These are phyloP conservation scores for Myanophis thanlyinensis DNA, from an alignment of 2,113 vertebrate genomes.

Conservation along the genomic window DNA sequence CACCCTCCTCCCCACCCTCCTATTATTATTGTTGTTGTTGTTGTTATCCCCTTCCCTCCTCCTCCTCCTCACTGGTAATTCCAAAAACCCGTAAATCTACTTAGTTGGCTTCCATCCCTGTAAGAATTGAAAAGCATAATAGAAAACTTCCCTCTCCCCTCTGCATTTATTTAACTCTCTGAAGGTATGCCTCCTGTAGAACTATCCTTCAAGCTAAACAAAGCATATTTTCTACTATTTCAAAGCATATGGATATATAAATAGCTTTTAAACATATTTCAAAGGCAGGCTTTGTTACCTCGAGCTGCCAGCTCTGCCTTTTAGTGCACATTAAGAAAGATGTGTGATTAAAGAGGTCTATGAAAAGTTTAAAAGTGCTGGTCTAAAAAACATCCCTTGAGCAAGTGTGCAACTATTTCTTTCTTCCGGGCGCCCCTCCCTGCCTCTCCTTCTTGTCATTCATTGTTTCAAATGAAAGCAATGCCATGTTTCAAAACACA, in stretches of 20 bases:
- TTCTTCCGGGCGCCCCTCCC: too few species aligned
- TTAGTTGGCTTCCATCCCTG: conserved; percentile 48
- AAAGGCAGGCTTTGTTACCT: not conserved
- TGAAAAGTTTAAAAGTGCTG: not conserved
- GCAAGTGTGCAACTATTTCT: not conserved
- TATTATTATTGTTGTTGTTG: too few species aligned
- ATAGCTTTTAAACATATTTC: conserved; percentile 24
- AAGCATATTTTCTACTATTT: not conserved
- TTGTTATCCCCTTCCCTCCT: too few species aligned
- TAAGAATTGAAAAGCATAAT: conserved; percentile 38
- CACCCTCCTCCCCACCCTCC: not conserved
- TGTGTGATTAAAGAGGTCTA: not conserved
- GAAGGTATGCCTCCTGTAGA: conserved; percentile 7
- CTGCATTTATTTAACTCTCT: conserved; percentile 33
- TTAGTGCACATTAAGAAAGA: not conserved
- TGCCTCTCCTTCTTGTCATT: not conserved
- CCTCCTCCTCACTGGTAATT: conserved; percentile 30
- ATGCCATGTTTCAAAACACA: not conserved
- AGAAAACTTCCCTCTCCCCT: conserved; percentile 7
- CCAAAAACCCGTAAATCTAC: conserved; percentile 35
- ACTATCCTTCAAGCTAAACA: conserved; percentile 36
- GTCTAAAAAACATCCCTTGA: not conserved
- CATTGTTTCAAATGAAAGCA: not conserved
- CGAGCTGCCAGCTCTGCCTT: not conserved
- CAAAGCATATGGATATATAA: not conserved